Evolutionary conservation across 2,113 vertebrate species (phyloP).

Genomic region (Corydoras maculifer): DNA sequence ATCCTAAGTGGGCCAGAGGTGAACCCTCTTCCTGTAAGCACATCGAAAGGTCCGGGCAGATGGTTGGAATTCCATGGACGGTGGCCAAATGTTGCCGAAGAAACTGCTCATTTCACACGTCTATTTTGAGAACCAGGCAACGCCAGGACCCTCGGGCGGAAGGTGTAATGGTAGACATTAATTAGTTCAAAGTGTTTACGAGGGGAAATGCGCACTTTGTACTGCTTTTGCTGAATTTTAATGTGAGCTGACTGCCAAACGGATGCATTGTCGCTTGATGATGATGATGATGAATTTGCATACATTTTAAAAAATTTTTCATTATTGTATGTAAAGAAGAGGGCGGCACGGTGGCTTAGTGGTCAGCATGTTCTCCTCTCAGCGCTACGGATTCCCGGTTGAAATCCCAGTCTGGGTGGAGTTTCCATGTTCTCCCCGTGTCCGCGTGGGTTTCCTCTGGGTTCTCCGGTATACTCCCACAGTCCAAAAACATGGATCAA

Average conservation of each 20-base stretch:
- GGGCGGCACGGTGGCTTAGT: too few relatives aligned
- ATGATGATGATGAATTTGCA: too few relatives aligned
- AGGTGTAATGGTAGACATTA: neutral
- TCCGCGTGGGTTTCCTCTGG: too few relatives aligned
- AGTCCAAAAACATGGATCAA: too few relatives aligned
- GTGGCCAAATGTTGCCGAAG: neutral
- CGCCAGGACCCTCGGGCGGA: neutral
- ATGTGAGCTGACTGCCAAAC: neutral
- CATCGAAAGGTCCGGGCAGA: conserved; percentile 51
- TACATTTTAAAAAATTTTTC: too few relatives aligned
- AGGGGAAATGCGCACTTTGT: neutral
- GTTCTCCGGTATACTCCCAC: too few relatives aligned
- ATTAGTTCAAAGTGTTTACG: neutral
- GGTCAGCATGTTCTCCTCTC: too few relatives aligned
- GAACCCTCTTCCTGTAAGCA: conserved; percentile 52
- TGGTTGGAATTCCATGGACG: conserved; percentile 55
- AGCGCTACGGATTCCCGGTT: too few relatives aligned
- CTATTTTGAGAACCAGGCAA: neutral
- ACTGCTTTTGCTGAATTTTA: neutral
- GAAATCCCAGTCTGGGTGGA: too few relatives aligned
- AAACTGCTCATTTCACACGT: conserved; percentile 9
- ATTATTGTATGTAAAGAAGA: too few relatives aligned
- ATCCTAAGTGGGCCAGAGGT: conserved; percentile 37
- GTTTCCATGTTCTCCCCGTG: too few relatives aligned
- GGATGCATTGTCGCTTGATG: too few relatives aligned